Evolutionary conservation across 2,888 invertebrate species (phyloP), one percentile per base, ranked within the genome.

Genomic region (Protula sp.): DNA sequence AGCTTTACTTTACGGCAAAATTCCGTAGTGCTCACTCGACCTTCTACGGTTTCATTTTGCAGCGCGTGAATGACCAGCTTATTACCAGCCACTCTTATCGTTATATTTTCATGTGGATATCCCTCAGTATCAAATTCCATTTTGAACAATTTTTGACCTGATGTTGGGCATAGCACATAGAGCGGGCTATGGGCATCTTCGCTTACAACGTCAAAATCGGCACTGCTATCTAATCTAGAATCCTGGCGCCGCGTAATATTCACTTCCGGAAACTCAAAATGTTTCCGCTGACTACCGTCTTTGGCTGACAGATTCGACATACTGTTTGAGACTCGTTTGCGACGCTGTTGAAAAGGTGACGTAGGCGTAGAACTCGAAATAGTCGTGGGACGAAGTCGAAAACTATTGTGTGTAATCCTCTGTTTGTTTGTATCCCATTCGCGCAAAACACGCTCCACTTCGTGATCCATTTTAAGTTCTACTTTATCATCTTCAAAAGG

Each of bases 1-100:
- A 66, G 57, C 22, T 63, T 63, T n/a, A 66, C 55, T 51, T 62
- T 61, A 9, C 66, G 61, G 31, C 66, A 64, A 60, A 66, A 66
- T 38, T 66, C 66, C 28, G 53, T 66, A 3, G 61, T 64, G 47
- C 58, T 59, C 52, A 57, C 61, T 22, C 63, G 59, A 1, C 63
- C 61, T n/a, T 54, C 58, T 24, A 51, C 61, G 14, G 53, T 56
- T 30, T 63, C 61, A 22, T 50, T 52, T 45, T 59, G 63, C 5
- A 61, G 47, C 3, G 66, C 66, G 53, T 62, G 61, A 22, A 66
- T 55, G 26, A 61, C 50, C 1, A 66, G 28, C 14, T 55, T 51
- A 2, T 51, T 45, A 2, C 59, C 62, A 28, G 58, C 30, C n/a
- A 64, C 57, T 30, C 59, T 64, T 4, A 64, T 61, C n/a, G 62